Evolutionary conservation across 2,888 invertebrate genomes (phyloP).

Genomic region (Anorthoa munda): DNA sequence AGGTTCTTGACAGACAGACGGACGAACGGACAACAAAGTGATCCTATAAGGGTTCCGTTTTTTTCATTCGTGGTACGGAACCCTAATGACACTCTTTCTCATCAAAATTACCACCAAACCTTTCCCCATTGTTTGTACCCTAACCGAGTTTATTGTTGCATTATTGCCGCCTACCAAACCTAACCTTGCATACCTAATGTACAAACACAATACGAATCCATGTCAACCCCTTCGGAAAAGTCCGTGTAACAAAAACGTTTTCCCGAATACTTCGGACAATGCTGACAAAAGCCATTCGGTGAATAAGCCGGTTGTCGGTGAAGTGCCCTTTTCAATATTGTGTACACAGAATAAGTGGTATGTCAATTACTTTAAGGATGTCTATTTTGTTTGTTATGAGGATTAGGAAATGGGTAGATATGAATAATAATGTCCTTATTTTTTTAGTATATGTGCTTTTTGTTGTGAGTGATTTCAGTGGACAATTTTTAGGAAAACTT

Average conservation of each 20-base stretch:
- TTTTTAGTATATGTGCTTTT: not conserved
- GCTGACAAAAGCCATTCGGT: constrained; percentile 36
- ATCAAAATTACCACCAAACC: not conserved
- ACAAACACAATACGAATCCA: constrained; percentile 36
- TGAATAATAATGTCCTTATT: constrained; percentile 18
- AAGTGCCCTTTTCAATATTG: constrained; percentile 43
- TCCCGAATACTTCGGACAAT: constrained; percentile 25
- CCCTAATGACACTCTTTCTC: not conserved
- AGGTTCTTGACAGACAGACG: too few relatives aligned
- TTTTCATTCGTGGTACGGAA: too few relatives aligned
- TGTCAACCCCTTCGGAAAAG: constrained; percentile 18
- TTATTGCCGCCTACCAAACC: not conserved
- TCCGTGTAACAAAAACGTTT: constrained; percentile 35
- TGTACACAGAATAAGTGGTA: constrained; percentile 30
- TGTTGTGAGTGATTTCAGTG: constrained; percentile 14
- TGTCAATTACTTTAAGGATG: constrained; percentile 30
- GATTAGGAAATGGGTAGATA: constrained; percentile 15
- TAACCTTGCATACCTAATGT: constrained; percentile 19
- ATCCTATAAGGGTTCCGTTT: too few relatives aligned
- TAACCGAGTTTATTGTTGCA: too few relatives aligned
- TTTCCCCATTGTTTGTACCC: not conserved
- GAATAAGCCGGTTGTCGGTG: constrained; percentile 30
- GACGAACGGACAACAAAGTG: too few relatives aligned
- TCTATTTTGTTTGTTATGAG: not conserved
- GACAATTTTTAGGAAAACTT: too few relatives aligned